Conservation (phyloP, 37 sponge, comb jelly and placozoan species). For the Mnemiopsis leidyi region DNA sequence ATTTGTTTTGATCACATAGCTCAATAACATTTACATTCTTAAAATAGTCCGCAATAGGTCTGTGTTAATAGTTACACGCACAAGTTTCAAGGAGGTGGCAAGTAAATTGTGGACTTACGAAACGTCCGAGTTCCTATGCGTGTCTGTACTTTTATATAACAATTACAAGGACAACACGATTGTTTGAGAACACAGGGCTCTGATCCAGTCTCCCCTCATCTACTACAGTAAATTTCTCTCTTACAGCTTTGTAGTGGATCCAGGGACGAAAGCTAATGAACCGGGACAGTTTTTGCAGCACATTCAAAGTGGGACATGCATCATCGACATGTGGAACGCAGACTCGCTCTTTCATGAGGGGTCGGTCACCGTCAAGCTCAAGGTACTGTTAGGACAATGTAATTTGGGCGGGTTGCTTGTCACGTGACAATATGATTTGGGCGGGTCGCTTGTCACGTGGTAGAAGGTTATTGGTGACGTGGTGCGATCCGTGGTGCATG, state of each 20-base stretch:
- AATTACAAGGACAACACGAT: too few relatives aligned
- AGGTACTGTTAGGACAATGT: too few relatives aligned
- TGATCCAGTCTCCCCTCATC: too few relatives aligned
- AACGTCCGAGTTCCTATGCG: too few relatives aligned
- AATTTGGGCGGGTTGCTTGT: too few relatives aligned
- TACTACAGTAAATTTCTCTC: not conserved
- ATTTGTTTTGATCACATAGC: not conserved
- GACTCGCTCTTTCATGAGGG: conserved; percentile 44
- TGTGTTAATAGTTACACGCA: not conserved
- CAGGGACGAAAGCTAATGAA: not conserved
- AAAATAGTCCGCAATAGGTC: not conserved
- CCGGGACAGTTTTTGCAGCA: not conserved
- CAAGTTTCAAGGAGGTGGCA: not conserved
- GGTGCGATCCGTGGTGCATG: too few relatives aligned
- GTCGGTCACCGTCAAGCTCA: not conserved
- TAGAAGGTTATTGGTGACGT: too few relatives aligned
- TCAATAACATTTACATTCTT: not conserved
- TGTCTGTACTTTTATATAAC: too few relatives aligned
- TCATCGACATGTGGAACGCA: conserved; percentile 33
- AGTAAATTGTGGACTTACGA: not conserved
- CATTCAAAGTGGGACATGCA: conserved; percentile 2
- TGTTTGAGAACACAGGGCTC: too few relatives aligned
- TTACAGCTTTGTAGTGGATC: not conserved
- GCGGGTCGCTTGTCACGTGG: too few relatives aligned
- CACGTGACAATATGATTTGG: too few relatives aligned